Percentiles rank a stretch among this genome's conserved stretches.
Evolutionary conservation across 2,113 vertebrate species (phyloP).

Genomic region (Eublepharis macularius): DNA sequence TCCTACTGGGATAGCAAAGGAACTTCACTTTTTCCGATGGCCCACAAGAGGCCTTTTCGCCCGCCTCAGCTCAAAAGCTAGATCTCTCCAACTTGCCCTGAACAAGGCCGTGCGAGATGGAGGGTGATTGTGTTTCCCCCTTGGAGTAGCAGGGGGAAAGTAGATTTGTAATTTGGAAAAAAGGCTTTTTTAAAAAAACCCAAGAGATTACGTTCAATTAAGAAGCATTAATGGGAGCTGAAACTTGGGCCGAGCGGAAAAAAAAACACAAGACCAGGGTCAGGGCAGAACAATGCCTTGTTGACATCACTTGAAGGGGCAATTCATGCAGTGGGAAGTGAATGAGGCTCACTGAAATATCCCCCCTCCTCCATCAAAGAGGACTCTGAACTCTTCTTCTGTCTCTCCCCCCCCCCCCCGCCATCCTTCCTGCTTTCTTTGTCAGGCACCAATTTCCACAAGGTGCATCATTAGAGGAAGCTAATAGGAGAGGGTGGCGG

Average conservation of each 20-base stretch:
- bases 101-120: slow-evolving; percentile 65
- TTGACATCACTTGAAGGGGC: slow-evolving; percentile 65
- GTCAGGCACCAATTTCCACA: neutral
- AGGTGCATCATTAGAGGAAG: neutral
- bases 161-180: slow-evolving; percentile 57
- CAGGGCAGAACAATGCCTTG: slow-evolving; percentile 73
- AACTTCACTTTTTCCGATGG: slow-evolving; percentile 72
- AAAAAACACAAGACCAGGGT: slow-evolving; percentile 69
- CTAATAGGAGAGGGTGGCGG: neutral
- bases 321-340: slow-evolving; percentile 19
- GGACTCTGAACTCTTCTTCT: slow-evolving; percentile 24
- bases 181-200: slow-evolving; percentile 41
- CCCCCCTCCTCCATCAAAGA: slow-evolving; percentile 24
- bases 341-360: slow-evolving; percentile 8
- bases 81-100: slow-evolving; percentile 68
- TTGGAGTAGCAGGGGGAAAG: fast-evolving
- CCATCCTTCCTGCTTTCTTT: neutral
- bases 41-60: slow-evolving; percentile 58
- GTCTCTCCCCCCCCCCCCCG: neutral
- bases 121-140: slow-evolving; percentile 56
- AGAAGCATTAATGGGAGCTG: slow-evolving; percentile 74
- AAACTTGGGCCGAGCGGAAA: slow-evolving; percentile 71
- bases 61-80: slow-evolving; percentile 54
- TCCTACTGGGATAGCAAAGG: slow-evolving; percentile 63
- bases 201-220: slow-evolving; percentile 81